Base-by-base conservation (phyloP, 1,140 invertebrate species). In the Drosophila nasuta region DNA sequence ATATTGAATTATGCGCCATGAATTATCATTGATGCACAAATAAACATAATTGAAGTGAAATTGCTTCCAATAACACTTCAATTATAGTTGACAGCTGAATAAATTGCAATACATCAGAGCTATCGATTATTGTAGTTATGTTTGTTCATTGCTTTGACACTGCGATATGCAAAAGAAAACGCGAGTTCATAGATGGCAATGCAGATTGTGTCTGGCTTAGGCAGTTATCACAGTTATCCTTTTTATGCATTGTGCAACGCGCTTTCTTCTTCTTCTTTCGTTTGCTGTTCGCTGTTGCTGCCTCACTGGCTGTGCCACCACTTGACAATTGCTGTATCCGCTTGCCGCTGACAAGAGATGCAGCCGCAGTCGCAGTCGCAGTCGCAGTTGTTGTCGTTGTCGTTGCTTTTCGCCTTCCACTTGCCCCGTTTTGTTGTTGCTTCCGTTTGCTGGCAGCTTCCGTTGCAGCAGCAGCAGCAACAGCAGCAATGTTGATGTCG, bases 241-340 rank as follows among this genome's bases (percentile, higher is more conserved):
- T 41, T 25, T 46, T 49, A 25, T 25, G 51, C 64, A 28, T 41
- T 46, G 70, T 56, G 58, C 72, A 45, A 43, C 48, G 35, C 20
- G 51, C 15, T 51, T 56, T 66, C 69, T 78, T 10, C 2, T 20
- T 25, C 20, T 25, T 25, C 20, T 7, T 35, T 35, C 35, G 35
- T 35, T 64, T 3, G 20, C 20, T 20, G 20, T 3, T 38, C 59
- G 64, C 35, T 49, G 15, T 52, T 82, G 63, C 54, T 57, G 51
- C 25, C 11, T 33, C 28, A 35, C 25, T 48, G 45, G 59, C 43
- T 63, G 28, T 75, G 75, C 71, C 33, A 66, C 20, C 75, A 80
- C 77, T 83, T 80, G 81, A 81, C 81, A 89, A 89, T 85, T 80
- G 85, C 75, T 78, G 73, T 71, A 89, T 88, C 85, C 85, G 82